A percentile compares a stretch with the other conserved stretches of the same genome.
phyloP scores from a whole-genome alignment of 2,113 vertebrate species.

The Egretta garzetta region DNA sequence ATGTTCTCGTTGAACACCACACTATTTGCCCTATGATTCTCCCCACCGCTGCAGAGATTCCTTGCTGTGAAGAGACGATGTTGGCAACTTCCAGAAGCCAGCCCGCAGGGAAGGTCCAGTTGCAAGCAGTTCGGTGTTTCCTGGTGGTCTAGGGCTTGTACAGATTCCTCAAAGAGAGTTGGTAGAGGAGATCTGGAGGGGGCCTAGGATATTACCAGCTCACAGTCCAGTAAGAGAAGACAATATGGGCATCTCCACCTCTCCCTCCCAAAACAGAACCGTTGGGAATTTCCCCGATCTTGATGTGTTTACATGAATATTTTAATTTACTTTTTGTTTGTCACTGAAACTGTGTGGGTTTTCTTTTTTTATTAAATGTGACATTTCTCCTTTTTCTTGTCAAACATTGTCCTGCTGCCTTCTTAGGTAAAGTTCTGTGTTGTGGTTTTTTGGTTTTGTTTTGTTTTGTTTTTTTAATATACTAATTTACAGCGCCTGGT shows the following conservation, averaged over 20 bases:
- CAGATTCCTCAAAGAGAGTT: neutral
- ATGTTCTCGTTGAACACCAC: neutral
- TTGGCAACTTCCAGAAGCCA: neutral
- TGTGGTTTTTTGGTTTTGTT: neutral
- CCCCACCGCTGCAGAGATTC: neutral
- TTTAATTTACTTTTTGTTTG: neutral
- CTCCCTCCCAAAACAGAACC: neutral
- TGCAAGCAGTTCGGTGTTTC: neutral
- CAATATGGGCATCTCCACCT: neutral
- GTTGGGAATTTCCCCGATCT: neutral
- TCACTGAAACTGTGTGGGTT: neutral
- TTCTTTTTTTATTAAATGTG: neutral
- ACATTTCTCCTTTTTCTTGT: neutral
- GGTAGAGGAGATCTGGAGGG: neutral
- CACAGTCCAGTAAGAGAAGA: neutral
- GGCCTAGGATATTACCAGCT: neutral
- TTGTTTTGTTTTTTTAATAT: neutral
- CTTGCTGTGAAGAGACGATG: neutral
- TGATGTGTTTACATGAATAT: neutral
- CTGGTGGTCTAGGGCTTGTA: neutral
- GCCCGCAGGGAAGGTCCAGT: neutral
- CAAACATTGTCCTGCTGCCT: neutral
- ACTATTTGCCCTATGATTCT: neutral
- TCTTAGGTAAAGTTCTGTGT: neutral
- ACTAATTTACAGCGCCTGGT: neutral